Base-by-base conservation (phyloP, 2,888 invertebrate genomes). In the Mantis religiosa region DNA sequence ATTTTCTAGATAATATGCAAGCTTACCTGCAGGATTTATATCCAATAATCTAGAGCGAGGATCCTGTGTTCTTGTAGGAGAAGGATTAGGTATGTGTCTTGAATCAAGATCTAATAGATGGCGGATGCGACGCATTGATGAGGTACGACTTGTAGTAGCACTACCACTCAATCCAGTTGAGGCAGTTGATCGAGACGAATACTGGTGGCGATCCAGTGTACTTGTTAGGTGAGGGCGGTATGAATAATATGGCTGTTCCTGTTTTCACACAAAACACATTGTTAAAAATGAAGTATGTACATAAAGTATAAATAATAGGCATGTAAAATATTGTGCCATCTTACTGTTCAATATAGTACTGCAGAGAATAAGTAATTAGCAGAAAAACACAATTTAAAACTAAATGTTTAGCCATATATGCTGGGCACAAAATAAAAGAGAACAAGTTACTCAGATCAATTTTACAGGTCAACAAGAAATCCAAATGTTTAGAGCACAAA, bases 21-120 rank as follows among this genome's bases (percentile, higher is more conserved):
- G 54, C 92, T 92, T 91, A 96, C 96, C 97, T 92, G 97, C 98
- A 92, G 98, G 97, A 94, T 98, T 98, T 91, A 98, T 98, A 93
- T 98, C 98, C 91, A 98, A 95, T 0, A 96, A 96, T 92, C 96
- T 96, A 41, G 95, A 95, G 90, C 95, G 95, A 92, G 94, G 95
- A 92, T 92, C 94, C 92, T 92, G 95, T 91, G 92, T 95, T 93
- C n/a, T 93, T 91, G 90, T 93, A 91, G 90, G 91, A 28, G 90
- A 89, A 41, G 89, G 89, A 71, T 91, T 91, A 30, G 92, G 91
- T 81, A 91, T 91, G 83, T 91, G 91, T 82, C 93, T 91, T 92
- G 93, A 91, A 92, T 95, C 96, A 89, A 97, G 94, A 92, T 98
- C 98, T 90, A 98, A 93, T 47, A 98, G 94, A 92, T 97, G 97